A percentile compares a stretch with the other conserved stretches of the same genome.
Conservation (phyloP, 2,113 vertebrate species). For the Chitala chitala region DNA sequence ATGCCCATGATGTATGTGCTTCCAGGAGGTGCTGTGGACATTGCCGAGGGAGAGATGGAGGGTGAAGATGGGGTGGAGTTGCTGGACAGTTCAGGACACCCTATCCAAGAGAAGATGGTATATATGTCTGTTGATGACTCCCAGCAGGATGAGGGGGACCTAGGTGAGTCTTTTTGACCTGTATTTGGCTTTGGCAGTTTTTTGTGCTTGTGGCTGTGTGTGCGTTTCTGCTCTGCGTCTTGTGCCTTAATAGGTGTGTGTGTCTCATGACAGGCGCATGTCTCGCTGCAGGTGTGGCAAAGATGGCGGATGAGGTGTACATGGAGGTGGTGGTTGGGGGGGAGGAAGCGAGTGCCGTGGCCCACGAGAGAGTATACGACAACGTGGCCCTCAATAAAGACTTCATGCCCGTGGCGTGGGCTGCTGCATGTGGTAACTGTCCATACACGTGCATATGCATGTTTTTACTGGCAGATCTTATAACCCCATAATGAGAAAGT, state of each 20-base stretch:
- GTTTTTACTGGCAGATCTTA: no score
- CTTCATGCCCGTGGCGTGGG: conserved; percentile 89
- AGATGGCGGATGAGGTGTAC: conserved; percentile 88
- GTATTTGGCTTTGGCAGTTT: not conserved
- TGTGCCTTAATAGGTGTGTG: no score
- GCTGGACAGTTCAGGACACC: conserved; percentile 75
- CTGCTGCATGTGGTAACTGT: conserved; percentile 81
- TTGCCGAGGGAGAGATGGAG: conserved; percentile 85
- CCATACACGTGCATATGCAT: conserved; percentile 34
- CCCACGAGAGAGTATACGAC: conserved; percentile 77
- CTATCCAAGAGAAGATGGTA: conserved; percentile 92
- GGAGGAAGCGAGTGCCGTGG: conserved; percentile 77
- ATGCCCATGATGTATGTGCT: not conserved
- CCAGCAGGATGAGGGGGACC: conserved; percentile 83
- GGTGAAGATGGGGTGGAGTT: conserved; percentile 73
- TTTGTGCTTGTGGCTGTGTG: not conserved
- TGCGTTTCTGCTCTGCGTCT: not conserved
- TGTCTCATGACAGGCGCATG: conserved; percentile 28
- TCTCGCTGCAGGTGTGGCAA: conserved; percentile 73
- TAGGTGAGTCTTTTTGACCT: conserved; percentile 66
- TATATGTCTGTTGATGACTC: conserved; percentile 95
- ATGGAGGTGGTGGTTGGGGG: conserved; percentile 91
- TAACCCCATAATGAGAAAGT: no score
- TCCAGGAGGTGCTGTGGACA: conserved; percentile 85
- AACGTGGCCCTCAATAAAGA: conserved; percentile 79